These are phyloP conservation scores for Myoxocephalus aenaeus DNA, from an alignment of 2,797 vertebrate species.

Conservation along the genomic window DNA sequence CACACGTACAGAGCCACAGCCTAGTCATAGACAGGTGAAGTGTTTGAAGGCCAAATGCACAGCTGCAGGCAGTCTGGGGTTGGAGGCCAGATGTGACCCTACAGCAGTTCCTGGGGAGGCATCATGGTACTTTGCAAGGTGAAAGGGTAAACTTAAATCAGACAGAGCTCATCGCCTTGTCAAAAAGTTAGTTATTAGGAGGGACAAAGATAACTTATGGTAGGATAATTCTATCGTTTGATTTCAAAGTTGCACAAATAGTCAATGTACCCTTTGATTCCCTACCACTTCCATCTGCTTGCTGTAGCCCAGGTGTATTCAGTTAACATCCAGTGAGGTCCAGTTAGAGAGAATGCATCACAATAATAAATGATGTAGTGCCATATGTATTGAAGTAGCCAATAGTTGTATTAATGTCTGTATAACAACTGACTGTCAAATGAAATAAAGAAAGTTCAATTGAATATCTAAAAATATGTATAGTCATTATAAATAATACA, in stretches of 20 bases:
- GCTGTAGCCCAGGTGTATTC: not conserved
- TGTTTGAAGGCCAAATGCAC: slow-evolving; percentile 15
- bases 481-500: too few species aligned
- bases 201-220: not conserved
- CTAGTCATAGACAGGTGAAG: slow-evolving; percentile 1
- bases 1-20: slow-evolving; percentile 13
- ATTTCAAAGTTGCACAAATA: not conserved
- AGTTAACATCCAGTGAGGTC: too few species aligned
- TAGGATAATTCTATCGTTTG: not conserved
- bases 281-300: not conserved
- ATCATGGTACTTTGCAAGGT: not conserved
- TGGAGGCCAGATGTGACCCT: slow-evolving; percentile 48
- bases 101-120: not conserved
- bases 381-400: too few species aligned
- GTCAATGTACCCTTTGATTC: not conserved
- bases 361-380: too few species aligned
- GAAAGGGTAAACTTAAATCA: slow-evolving; percentile 13
- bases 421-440: too few species aligned
- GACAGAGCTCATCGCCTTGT: not conserved
- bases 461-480: too few species aligned
- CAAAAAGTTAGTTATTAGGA: not conserved
- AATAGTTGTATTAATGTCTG: too few species aligned
- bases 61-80: slow-evolving; percentile 26
- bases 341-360: too few species aligned
- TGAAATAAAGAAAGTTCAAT: too few species aligned